Evolutionary conservation across 2,888 invertebrate species (phyloP), one percentile per base, ranked within the genome.

Genomic region (Orthosia cruda): DNA sequence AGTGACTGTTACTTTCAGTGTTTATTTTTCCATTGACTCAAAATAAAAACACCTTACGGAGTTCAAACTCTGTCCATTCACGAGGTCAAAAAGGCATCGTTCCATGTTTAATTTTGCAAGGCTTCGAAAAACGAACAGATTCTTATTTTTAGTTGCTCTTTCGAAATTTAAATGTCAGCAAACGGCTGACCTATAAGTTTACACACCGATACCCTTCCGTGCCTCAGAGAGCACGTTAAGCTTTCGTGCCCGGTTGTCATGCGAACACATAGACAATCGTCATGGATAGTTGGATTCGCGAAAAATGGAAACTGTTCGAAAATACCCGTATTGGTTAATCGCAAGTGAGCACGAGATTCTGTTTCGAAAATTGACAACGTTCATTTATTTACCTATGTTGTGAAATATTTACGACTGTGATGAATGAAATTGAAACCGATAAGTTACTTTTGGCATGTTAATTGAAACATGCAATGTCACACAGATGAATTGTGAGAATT

Each of bases 101-200:
- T 16, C 47, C 23, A 26, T 32, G 3, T 3, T 7, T 23, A 54
- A 83, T 57, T 40, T 45, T 4, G n/a, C 18, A 45, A 32, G 4
- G 40, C 20, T 12, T 75, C 4, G 15, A 63, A 77, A 81, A 70
- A 66, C 57, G 16, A 20, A 26, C 16, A 26, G 26, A 40, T 15
- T 66, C 20, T 54, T 83, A 70, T 79, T 83, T 79, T 67, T 66
- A 58, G 66, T 52, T 32, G 81, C 84, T 81, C 81, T 83, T 83
- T 73, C 32, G 54, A 73, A 59, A 70, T 83, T 81, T 73, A 83
- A 81, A 81, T 81, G 69, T 66, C 84, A 81, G 66, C 80, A 69
- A 69, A 72, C 79, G 68, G 50, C 66, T 83, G 81, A 81, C 81
- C 81, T 70, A 66, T 69, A 65, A 83, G 55, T 70, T 83, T 55